Evolutionary conservation across 2,113 vertebrate genomes (phyloP).

Genomic region (Glaucidium brasilianum): DNA sequence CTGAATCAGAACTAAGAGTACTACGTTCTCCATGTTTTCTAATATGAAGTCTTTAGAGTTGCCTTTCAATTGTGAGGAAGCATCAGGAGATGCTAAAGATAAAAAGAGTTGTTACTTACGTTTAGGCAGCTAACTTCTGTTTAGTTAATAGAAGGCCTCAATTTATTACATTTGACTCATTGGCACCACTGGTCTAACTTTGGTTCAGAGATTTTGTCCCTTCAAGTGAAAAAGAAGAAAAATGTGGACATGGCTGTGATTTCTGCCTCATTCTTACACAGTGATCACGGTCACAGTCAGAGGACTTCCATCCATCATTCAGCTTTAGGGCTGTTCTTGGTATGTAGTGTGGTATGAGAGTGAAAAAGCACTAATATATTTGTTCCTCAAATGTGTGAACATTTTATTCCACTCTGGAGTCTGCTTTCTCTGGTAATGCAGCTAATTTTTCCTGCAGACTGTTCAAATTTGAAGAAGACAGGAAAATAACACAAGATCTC

Average conservation of each 20-base stretch:
- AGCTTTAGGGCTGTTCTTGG: not conserved
- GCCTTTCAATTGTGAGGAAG: not conserved
- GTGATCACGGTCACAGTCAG: not conserved
- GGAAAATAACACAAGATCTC: not conserved
- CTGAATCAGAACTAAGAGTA: not conserved
- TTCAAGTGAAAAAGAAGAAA: not conserved
- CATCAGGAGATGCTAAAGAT: not conserved
- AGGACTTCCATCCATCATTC: not conserved
- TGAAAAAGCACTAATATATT: not conserved
- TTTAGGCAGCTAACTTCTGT: not conserved
- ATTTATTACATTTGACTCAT: not conserved
- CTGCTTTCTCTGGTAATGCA: not conserved
- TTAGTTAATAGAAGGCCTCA: not conserved
- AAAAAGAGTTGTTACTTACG: not conserved
- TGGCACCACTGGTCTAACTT: not conserved
- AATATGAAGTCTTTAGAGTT: not conserved
- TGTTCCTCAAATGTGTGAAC: not conserved
- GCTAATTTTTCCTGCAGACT: not conserved
- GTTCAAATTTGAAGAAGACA: not conserved
- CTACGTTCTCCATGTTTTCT: not conserved
- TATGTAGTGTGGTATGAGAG: not conserved
- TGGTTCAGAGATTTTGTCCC: not conserved
- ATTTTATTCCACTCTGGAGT: not conserved
- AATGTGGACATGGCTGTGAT: not conserved
- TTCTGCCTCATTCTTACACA: not conserved